Percentiles rank a stretch among this genome's conserved stretches.
These are phyloP conservation scores for Helleia helle DNA, from an alignment of 2,888 invertebrate genomes.

Conservation along the genomic window DNA sequence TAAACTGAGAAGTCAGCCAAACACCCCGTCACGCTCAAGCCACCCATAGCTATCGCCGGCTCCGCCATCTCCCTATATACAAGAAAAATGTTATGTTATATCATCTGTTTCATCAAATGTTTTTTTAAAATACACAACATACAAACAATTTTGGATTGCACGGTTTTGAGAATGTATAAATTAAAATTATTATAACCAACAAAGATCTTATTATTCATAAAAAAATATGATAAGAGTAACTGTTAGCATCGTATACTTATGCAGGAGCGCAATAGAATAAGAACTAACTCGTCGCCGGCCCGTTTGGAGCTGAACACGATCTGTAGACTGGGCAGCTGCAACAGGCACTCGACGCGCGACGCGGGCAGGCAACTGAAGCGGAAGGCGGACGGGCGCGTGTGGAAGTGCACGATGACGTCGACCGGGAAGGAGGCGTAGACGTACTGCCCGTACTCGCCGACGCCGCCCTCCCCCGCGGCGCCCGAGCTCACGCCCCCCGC, in stretches of 20 bases:
- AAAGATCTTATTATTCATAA: too few species aligned
- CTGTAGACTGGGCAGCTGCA: conserved; percentile 96
- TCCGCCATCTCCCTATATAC: conserved; percentile 74
- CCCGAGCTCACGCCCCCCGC: conserved; percentile 31
- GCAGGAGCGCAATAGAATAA: too few species aligned
- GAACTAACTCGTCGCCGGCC: conserved; percentile 81
- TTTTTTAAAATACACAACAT: too few species aligned
- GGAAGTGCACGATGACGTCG: conserved; percentile 98
- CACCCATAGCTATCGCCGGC: conserved; percentile 83
- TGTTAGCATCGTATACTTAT: too few species aligned
- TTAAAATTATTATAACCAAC: too few species aligned
- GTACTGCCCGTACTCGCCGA: conserved; percentile 82
- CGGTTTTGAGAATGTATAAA: too few species aligned
- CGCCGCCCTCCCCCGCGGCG: conserved; percentile 57
- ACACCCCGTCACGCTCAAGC: conserved; percentile 95
- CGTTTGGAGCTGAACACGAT: conserved; percentile 97
- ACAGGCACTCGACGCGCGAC: conserved; percentile 95
- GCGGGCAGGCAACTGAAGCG: conserved; percentile 96
- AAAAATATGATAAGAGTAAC: too few species aligned
- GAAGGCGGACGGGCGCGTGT: conserved; percentile 97
- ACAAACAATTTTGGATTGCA: too few species aligned
- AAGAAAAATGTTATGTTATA: too few species aligned
- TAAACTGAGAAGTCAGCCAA: conserved; percentile 97
- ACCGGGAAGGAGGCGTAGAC: conserved; percentile 97
- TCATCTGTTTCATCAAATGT: too few species aligned